These are phyloP conservation scores for Peucedramus taeniatus DNA, from an alignment of 2,113 vertebrate genomes.

Conservation along the genomic window DNA sequence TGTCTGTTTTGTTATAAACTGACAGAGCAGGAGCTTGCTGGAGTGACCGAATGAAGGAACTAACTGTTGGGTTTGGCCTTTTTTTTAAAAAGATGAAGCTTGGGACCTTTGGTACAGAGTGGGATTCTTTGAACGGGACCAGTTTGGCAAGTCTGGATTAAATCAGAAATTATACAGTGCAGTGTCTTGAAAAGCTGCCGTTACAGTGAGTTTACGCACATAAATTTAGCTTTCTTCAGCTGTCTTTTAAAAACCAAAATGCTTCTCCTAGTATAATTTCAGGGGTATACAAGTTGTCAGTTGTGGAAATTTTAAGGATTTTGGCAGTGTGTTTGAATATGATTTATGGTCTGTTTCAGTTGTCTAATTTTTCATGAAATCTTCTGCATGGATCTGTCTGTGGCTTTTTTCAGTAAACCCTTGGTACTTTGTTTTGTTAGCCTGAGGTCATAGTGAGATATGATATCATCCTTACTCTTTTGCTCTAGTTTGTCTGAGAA, in stretches of 20 bases:
- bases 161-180: background rate
- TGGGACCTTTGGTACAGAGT: background rate
- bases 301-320: background rate
- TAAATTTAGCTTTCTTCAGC: background rate
- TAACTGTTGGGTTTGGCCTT: background rate
- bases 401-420: background rate
- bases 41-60: background rate
- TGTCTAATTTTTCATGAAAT: background rate
- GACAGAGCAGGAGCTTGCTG: background rate
- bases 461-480: background rate
- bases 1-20: background rate
- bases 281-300: background rate
- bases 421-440: background rate
- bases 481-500: background rate
- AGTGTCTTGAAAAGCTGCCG: background rate
- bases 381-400: background rate
- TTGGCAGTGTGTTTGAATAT: background rate
- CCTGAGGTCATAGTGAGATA: background rate
- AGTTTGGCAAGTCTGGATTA: background rate
- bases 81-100: background rate
- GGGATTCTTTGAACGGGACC: background rate
- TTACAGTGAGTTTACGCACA: background rate
- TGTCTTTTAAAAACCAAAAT: background rate
- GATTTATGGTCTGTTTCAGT: background rate
- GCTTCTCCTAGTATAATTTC: background rate